A percentile compares a stretch with the other conserved stretches of the same genome.
phyloP scores from a whole-genome alignment of 2,113 vertebrate species.

The Siniperca chuatsi region DNA sequence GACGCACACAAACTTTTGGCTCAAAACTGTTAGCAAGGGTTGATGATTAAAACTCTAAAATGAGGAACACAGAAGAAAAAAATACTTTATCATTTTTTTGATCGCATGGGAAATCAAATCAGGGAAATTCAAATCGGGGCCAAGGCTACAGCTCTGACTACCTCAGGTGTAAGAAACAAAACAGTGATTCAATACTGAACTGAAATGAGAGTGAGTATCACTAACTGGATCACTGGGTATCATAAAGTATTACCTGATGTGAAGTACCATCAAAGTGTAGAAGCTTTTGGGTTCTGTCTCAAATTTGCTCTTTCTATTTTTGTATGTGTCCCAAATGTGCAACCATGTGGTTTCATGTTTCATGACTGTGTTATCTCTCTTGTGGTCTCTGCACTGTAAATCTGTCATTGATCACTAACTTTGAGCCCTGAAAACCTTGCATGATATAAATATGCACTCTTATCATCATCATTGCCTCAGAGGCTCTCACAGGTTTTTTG shows the following conservation, averaged over 20 bases:
- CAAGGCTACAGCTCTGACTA: constrained; percentile 2
- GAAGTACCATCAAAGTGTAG: constrained; percentile 31
- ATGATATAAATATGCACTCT: constrained; percentile 14
- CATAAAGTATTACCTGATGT: constrained; percentile 3
- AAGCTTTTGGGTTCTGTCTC: constrained; percentile 2
- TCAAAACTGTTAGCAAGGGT: constrained; percentile 2
- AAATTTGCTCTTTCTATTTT: constrained; percentile 41
- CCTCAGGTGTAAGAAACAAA: constrained; percentile 19
- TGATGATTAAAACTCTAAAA: constrained; percentile 9
- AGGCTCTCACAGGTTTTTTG: neutral
- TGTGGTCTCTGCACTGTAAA: too few species aligned
- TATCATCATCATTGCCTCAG: neutral
- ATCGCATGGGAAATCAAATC: neutral
- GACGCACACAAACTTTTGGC: neutral
- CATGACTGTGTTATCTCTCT: neutral
- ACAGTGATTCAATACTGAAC: neutral
- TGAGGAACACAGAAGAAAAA: neutral
- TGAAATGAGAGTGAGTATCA: constrained; percentile 6
- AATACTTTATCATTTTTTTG: neutral
- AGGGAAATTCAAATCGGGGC: neutral
- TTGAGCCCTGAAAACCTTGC: constrained; percentile 3
- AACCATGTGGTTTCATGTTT: neutral
- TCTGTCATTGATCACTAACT: constrained; percentile 23
- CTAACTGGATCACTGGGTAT: constrained; percentile 1
- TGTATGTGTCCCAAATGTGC: constrained; percentile 3